Percentiles rank a stretch among this genome's conserved stretches.
These are phyloP conservation scores for Drosophila seclusa DNA, from an alignment of 2,888 invertebrate genomes.

Conservation along the genomic window DNA sequence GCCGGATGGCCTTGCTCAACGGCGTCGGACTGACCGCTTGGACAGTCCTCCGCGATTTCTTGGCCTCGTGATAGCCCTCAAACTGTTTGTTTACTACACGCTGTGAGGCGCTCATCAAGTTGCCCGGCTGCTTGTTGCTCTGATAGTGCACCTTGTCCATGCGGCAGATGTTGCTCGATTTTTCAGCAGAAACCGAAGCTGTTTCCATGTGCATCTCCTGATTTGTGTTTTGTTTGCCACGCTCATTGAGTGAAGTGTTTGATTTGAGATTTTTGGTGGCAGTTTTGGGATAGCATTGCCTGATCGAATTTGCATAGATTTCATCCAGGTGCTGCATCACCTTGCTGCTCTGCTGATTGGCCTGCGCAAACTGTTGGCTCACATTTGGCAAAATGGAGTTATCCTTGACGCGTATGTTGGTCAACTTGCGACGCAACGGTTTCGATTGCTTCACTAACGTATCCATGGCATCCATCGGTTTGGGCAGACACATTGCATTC, in stretches of 20 bases:
- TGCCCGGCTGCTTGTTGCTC: constrained; percentile 4
- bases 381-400: background rate
- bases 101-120: constrained; percentile 60
- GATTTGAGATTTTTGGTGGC: background rate
- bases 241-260: background rate
- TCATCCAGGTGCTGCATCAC: constrained; percentile 20
- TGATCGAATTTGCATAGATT: background rate
- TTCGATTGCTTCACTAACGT: constrained; percentile 7
- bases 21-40: constrained; percentile 30
- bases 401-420: constrained; percentile 20
- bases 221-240: background rate
- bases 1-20: background rate
- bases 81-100: constrained; percentile 42
- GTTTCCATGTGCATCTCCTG: background rate
- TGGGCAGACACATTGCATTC: background rate
- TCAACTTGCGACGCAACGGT: constrained; percentile 28
- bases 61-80: constrained; percentile 7
- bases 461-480: background rate
- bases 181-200: background rate
- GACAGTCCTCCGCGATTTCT: background rate
- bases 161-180: background rate
- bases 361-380: background rate
- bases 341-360: background rate
- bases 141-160: constrained; percentile 37
- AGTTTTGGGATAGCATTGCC: background rate